These are phyloP conservation scores for Gortyna flavago DNA, from an alignment of 2,888 invertebrate genomes.

Conservation along the genomic window DNA sequence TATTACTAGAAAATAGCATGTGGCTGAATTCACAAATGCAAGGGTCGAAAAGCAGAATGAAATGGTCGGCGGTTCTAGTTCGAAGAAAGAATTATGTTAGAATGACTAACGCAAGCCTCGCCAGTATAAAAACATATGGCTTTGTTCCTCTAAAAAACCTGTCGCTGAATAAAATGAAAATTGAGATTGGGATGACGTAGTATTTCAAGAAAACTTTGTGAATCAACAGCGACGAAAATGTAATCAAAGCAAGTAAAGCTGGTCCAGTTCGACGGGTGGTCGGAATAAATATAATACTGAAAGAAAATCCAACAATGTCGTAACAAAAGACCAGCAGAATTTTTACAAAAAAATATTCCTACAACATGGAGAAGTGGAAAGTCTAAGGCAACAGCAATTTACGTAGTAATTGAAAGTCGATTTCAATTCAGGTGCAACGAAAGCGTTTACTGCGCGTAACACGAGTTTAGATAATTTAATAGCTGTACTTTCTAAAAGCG, in stretches of 20 bases:
- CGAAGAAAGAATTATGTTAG: conserved; percentile 53
- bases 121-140: conserved; percentile 3
- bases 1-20: conserved; percentile 64
- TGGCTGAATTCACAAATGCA: conserved; percentile 56
- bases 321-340: conserved; percentile 24
- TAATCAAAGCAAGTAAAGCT: conserved; percentile 7
- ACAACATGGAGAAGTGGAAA: conserved; percentile 63
- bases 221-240: neutral
- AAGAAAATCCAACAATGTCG: conserved; percentile 27
- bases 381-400: conserved; percentile 70
- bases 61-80: conserved; percentile 46
- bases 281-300: conserved; percentile 16
- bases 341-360: conserved; percentile 42
- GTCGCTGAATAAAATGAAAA: neutral
- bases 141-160: neutral
- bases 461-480: conserved; percentile 80
- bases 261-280: neutral
- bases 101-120: conserved; percentile 19
- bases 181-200: neutral
- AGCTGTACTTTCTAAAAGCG: conserved; percentile 81
- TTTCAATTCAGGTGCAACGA: conserved; percentile 80
- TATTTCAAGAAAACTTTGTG: neutral
- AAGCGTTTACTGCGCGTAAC: conserved; percentile 82
- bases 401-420: conserved; percentile 79
- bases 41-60: conserved; percentile 63